phyloP scores from a whole-genome alignment of 2,888 invertebrate genomes.

The Anarsia innoxiella region DNA sequence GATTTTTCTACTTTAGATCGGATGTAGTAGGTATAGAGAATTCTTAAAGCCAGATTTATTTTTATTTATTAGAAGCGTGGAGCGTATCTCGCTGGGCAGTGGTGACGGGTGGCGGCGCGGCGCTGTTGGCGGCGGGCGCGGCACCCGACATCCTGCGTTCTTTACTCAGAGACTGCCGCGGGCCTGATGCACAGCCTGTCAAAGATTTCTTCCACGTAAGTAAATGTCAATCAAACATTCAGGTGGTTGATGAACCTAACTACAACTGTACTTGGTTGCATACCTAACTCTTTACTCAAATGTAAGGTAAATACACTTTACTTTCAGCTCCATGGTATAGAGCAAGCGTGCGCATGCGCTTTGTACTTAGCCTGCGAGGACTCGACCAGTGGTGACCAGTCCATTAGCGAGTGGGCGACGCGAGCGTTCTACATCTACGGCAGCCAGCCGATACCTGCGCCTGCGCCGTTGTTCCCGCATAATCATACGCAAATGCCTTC shows the following conservation, averaged over 20 bases:
- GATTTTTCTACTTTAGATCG: too few species aligned
- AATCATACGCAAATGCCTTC: constrained; percentile 47
- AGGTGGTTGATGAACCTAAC: neutral
- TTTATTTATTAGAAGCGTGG: constrained; percentile 60
- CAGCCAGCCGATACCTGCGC: constrained; percentile 77
- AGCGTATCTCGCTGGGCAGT: constrained; percentile 80
- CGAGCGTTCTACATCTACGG: constrained; percentile 95
- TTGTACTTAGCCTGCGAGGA: constrained; percentile 88
- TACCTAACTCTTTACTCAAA: too few species aligned
- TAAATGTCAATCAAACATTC: neutral
- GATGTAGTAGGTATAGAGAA: too few species aligned
- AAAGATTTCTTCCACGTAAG: constrained; percentile 89
- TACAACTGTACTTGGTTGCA: too few species aligned
- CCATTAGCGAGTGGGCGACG: constrained; percentile 90
- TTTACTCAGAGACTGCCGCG: constrained; percentile 86
- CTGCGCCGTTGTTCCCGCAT: constrained; percentile 41
- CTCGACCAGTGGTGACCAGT: constrained; percentile 51
- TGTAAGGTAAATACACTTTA: too few species aligned
- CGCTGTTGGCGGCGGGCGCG: constrained; percentile 86
- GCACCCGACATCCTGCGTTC: constrained; percentile 92
- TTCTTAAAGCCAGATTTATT: too few species aligned
- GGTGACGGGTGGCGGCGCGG: constrained; percentile 91
- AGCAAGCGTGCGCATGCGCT: constrained; percentile 93
- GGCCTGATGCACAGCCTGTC: constrained; percentile 89
- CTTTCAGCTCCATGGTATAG: constrained; percentile 81